Percentiles rank a stretch among this genome's conserved stretches.
Evolutionary conservation across 2,797 vertebrate genomes (phyloP).

Genomic region (Sebastes itinus): DNA sequence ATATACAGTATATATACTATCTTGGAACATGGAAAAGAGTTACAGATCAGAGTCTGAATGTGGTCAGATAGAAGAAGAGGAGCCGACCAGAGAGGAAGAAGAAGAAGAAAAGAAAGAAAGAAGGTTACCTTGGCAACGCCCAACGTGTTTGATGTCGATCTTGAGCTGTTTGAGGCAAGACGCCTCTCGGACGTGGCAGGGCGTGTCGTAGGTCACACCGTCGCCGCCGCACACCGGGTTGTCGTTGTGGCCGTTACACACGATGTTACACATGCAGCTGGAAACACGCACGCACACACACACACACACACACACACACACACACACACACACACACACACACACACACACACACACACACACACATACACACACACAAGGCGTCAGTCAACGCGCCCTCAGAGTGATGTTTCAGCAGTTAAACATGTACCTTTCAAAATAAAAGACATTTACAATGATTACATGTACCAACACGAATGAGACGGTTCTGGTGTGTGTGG

Average conservation of each 20-base stretch:
- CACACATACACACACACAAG: neutral
- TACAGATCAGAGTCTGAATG: too few relatives aligned
- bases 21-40: too few relatives aligned
- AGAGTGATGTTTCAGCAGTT: too few relatives aligned
- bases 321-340: neutral
- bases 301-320: constrained; percentile 18
- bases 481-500: neutral
- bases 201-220: constrained; percentile 94
- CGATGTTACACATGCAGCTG: constrained; percentile 98
- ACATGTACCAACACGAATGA: too few relatives aligned
- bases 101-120: too few relatives aligned
- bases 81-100: too few relatives aligned
- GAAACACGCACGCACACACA: constrained; percentile 7
- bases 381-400: too few relatives aligned
- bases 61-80: too few relatives aligned
- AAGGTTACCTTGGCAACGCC: constrained; percentile 90
- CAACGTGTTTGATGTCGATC: constrained; percentile 95
- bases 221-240: constrained; percentile 96
- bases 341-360: constrained; percentile 20
- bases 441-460: too few relatives aligned
- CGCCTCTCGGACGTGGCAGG: constrained; percentile 95
- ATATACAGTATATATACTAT: too few relatives aligned
- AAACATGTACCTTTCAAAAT: too few relatives aligned
- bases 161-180: constrained; percentile 97
- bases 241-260: constrained; percentile 97